Evolutionary conservation across 2,113 vertebrate species (phyloP).

Genomic region (Triplophysa siluroides): DNA sequence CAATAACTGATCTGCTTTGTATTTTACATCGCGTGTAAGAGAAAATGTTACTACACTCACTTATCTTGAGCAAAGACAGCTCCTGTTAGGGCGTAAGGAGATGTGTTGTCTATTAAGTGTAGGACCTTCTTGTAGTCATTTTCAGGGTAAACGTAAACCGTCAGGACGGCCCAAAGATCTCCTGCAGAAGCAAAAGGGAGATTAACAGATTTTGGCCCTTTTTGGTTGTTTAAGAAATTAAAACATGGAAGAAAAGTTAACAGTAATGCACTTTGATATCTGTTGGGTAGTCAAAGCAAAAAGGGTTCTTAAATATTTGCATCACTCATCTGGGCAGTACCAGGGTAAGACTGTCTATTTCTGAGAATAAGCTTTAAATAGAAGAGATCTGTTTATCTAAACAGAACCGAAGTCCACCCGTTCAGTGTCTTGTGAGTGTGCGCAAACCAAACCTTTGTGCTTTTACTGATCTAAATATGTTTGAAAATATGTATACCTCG

Average conservation of each 20-base stretch:
- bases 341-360: background rate
- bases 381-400: slow-evolving; percentile 39
- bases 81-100: slow-evolving; percentile 91
- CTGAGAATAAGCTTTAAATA: too few species aligned
- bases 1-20: background rate
- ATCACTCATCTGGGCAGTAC: background rate
- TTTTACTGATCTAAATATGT: background rate
- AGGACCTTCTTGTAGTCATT: slow-evolving; percentile 79
- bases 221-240: too few species aligned
- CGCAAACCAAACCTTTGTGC: background rate
- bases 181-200: slow-evolving; percentile 70
- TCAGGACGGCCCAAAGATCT: slow-evolving; percentile 87
- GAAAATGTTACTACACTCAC: slow-evolving; percentile 69
- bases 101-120: slow-evolving; percentile 85
- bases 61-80: slow-evolving; percentile 88
- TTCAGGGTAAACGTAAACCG: slow-evolving; percentile 88
- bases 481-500: slow-evolving; percentile 74
- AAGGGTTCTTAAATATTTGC: background rate
- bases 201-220: background rate
- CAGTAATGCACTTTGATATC: too few species aligned
- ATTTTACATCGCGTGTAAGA: too few species aligned
- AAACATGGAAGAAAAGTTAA: too few species aligned
- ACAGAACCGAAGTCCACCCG: slow-evolving; percentile 38
- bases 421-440: background rate
- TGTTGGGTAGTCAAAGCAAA: too few species aligned